Percentiles rank a stretch among this genome's conserved stretches.
Evolutionary conservation across 2,797 vertebrate genomes (phyloP).

Genomic region (Synaphobranchus kaupii): DNA sequence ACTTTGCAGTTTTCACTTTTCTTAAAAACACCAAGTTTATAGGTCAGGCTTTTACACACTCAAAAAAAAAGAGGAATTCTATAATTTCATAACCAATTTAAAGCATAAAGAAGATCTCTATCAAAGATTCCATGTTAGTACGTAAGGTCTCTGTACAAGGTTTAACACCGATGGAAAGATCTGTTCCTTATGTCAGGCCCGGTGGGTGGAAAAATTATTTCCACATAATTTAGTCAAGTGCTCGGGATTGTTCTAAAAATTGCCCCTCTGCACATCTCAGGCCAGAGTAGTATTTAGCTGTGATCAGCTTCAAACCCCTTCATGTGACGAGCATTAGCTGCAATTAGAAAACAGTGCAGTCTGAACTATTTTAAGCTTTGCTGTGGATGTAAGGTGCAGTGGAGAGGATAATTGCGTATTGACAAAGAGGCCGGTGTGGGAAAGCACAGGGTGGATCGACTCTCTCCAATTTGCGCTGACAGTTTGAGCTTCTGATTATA

Average conservation of each 20-base stretch:
- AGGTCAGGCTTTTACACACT: neutral
- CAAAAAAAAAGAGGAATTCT: neutral
- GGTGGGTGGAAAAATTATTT: constrained; percentile 2
- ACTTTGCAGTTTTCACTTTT: neutral
- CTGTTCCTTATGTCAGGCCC: neutral
- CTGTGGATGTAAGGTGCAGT: constrained; percentile 59
- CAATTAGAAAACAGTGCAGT: constrained; percentile 69
- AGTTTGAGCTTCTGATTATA: constrained; percentile 69
- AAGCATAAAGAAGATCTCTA: neutral
- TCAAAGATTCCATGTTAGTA: neutral
- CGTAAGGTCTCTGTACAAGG: neutral
- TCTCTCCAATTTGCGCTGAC: constrained; percentile 69
- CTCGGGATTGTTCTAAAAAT: neutral
- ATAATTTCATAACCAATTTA: neutral
- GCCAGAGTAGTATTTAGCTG: neutral
- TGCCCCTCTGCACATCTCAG: neutral
- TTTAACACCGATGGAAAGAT: neutral
- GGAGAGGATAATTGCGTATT: constrained; percentile 76
- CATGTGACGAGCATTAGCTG: constrained; percentile 63
- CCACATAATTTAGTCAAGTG: constrained; percentile 3
- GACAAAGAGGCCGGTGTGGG: constrained; percentile 66
- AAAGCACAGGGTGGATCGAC: constrained; percentile 54
- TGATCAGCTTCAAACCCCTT: constrained; percentile 13
- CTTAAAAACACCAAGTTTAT: neutral
- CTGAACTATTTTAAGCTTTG: constrained; percentile 64